A percentile compares a stretch with the other conserved stretches of the same genome.
phyloP scores from a whole-genome alignment of 2,797 vertebrate genomes.

The Hybognathus amarus region DNA sequence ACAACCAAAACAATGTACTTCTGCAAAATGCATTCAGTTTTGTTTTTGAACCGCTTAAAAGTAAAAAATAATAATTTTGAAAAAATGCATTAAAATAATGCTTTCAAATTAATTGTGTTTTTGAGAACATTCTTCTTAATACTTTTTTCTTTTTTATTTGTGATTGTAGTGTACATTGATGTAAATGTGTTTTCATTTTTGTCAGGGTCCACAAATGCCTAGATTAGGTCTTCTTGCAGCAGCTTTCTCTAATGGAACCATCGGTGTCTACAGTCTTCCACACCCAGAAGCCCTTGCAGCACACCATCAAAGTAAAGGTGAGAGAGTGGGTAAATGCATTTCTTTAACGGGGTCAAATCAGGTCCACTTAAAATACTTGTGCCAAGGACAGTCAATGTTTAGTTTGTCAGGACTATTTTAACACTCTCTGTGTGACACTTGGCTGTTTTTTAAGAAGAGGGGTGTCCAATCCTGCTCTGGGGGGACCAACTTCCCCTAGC shows the following conservation, averaged over 20 bases:
- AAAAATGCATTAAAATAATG: too few species aligned
- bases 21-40: not conserved
- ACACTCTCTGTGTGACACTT: not conserved
- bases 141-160: not conserved
- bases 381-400: not conserved
- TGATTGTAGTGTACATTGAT: not conserved
- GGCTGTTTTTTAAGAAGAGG: not conserved
- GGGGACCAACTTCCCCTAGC: too few species aligned
- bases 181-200: not conserved
- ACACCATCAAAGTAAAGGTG: conserved; percentile 76
- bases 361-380: not conserved
- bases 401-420: not conserved
- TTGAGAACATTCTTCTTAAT: not conserved
- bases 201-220: conserved; percentile 83
- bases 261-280: conserved; percentile 88
- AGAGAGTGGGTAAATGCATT: conserved; percentile 39
- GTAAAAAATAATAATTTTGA: too few species aligned
- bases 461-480: not conserved
- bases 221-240: conserved; percentile 90
- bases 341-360: not conserved
- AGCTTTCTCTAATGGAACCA: conserved; percentile 83
- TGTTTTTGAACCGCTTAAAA: not conserved
- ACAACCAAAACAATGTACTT: not conserved
- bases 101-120: not conserved
- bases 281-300: conserved; percentile 82